Evolutionary conservation across 2,797 vertebrate species (phyloP).

Genomic region (Thalassophryne amazonica): DNA sequence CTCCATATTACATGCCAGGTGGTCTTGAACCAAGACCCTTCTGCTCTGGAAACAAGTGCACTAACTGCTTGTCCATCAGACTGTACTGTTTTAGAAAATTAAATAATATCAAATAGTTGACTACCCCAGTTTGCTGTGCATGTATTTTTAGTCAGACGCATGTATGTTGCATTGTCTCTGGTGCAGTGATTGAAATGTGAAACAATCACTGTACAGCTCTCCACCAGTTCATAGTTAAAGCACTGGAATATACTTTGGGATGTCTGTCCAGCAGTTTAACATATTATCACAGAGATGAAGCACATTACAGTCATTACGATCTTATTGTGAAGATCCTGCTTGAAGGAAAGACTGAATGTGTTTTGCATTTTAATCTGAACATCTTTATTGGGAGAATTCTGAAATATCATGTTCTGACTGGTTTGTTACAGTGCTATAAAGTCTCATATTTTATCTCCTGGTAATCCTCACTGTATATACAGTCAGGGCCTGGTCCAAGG

Average conservation of each 20-base stretch:
- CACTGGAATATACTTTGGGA: constrained; percentile 25
- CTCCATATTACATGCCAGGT: no score
- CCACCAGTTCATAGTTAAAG: constrained; percentile 15
- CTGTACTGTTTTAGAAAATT: no score
- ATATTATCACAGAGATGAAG: constrained; percentile 15
- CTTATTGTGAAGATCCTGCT: not conserved
- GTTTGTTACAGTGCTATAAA: constrained; percentile 18
- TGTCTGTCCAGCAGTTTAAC: constrained; percentile 18
- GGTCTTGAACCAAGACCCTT: no score
- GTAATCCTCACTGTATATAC: constrained; percentile 9
- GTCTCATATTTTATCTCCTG: constrained; percentile 10
- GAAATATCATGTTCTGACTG: not conserved
- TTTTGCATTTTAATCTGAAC: constrained; percentile 12
- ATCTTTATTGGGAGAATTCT: constrained; percentile 14
- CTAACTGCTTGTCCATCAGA: no score
- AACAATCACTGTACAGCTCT: constrained; percentile 17
- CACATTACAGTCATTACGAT: constrained; percentile 14
- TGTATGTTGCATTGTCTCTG: no score
- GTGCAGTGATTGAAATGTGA: constrained; percentile 38
- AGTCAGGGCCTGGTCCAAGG: no score
- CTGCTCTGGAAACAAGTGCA: no score
- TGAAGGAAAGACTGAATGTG: constrained; percentile 16
- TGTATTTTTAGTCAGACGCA: no score
- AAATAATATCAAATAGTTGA: no score
- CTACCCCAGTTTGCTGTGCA: no score